Evolutionary conservation across 1,140 invertebrate genomes (phyloP).

Genomic region (Drosophila varians): DNA sequence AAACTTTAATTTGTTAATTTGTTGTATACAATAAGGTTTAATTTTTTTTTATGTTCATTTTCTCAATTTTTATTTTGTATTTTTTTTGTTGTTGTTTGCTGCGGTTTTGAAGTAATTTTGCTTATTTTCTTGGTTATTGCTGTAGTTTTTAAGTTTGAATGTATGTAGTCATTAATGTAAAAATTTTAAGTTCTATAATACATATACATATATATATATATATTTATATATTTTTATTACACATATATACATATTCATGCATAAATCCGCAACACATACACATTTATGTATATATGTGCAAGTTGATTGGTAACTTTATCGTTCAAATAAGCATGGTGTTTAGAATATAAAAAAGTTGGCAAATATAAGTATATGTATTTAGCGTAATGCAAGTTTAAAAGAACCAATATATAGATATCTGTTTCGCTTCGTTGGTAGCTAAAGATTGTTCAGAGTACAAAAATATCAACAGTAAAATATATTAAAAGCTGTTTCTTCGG

Average conservation of each 20-base stretch:
- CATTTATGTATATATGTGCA: conserved; percentile 6
- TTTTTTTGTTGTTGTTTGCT: conserved; percentile 37
- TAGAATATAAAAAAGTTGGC: conserved; percentile 33
- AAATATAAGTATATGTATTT: conserved; percentile 30
- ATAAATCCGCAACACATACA: neutral
- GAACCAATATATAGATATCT: conserved; percentile 18
- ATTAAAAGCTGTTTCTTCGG: neutral
- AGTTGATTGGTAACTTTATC: conserved; percentile 24
- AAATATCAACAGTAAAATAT: conserved; percentile 8
- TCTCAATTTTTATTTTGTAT: conserved; percentile 66
- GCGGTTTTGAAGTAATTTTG: conserved; percentile 39
- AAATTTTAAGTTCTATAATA: conserved; percentile 55
- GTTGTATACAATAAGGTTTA: conserved; percentile 71
- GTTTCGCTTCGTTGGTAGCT: conserved; percentile 9
- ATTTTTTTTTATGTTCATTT: conserved; percentile 80
- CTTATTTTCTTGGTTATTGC: conserved; percentile 38
- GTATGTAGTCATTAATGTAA: conserved; percentile 81
- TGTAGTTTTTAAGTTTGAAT: conserved; percentile 57
- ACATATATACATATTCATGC: conserved; percentile 9
- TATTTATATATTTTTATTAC: conserved; percentile 21
- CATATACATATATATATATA: conserved; percentile 39
- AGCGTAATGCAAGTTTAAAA: conserved; percentile 1
- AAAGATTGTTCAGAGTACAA: conserved; percentile 1
- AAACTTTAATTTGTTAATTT: conserved; percentile 71
- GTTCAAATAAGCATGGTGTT: conserved; percentile 26